Evolutionary conservation across 2,888 invertebrate species (phyloP).

Genomic region (Melinaea marsaeus): DNA sequence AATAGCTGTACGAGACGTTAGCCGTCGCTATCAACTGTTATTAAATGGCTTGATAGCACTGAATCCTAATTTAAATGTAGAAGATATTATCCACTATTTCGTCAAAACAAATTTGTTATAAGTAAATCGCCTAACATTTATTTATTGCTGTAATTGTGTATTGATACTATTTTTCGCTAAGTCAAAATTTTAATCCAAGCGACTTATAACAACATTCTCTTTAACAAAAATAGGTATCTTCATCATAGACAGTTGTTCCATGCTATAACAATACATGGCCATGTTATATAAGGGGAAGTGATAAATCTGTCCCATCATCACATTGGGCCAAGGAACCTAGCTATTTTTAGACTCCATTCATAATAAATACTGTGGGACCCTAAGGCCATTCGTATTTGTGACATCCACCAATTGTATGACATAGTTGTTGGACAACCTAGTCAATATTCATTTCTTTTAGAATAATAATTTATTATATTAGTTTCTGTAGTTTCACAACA

Average conservation of each 20-base stretch:
- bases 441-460: not conserved
- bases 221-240: not conserved
- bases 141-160: no score
- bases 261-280: not conserved
- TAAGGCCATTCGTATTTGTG: conserved; percentile 33
- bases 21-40: conserved; percentile 15
- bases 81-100: not conserved
- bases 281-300: conserved; percentile 38
- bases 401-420: conserved; percentile 12
- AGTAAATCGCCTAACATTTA: no score
- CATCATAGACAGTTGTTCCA: not conserved
- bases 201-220: no score
- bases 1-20: conserved; percentile 10
- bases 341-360: conserved; percentile 47
- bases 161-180: no score
- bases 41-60: conserved; percentile 10
- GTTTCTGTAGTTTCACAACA: no score
- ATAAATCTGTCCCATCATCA: conserved; percentile 42
- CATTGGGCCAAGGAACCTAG: conserved; percentile 37
- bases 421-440: not conserved
- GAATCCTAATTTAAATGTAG: conserved; percentile 2
- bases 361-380: conserved; percentile 30
- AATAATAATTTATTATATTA: no score
- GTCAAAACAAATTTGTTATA: no score
- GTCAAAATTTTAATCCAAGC: no score